A percentile compares a stretch with the other conserved stretches of the same genome.
Evolutionary conservation across 2,888 invertebrate genomes (phyloP).

Genomic region (Hypselothyrea guttata): DNA sequence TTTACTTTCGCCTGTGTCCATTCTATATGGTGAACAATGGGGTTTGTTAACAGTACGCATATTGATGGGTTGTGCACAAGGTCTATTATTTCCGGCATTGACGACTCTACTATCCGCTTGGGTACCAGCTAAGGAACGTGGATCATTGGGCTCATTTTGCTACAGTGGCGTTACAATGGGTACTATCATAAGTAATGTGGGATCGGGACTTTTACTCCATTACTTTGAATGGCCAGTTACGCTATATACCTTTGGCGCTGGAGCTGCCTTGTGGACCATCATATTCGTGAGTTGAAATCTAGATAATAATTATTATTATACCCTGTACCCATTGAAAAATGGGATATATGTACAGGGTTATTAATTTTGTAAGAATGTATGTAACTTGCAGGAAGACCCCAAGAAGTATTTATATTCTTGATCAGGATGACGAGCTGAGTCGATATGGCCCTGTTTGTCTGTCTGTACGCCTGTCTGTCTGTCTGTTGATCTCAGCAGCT

Average conservation of each 20-base stretch:
- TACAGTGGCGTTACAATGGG: slow-evolving; percentile 88
- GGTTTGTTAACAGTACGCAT: slow-evolving; percentile 87
- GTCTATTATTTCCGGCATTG: slow-evolving; percentile 91
- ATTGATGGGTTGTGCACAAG: slow-evolving; percentile 91
- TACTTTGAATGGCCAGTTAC: slow-evolving; percentile 87
- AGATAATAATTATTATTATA: too few relatives aligned
- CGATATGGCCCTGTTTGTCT: too few relatives aligned
- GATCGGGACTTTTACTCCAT: slow-evolving; percentile 87
- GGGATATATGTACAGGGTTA: too few relatives aligned
- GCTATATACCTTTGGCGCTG: slow-evolving; percentile 88
- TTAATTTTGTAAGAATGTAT: too few relatives aligned
- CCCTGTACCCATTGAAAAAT: too few relatives aligned
- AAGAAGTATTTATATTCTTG: too few relatives aligned
- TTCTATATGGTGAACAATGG: slow-evolving; percentile 57
- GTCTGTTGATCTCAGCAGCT: too few relatives aligned
- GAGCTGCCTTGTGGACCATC: slow-evolving; percentile 87
- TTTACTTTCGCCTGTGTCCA: slow-evolving; percentile 11
- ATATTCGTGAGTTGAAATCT: slow-evolving; percentile 84
- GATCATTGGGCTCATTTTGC: slow-evolving; percentile 88
- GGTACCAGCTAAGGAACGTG: slow-evolving; percentile 89
- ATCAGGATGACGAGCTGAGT: too few relatives aligned
- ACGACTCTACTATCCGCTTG: slow-evolving; percentile 89
- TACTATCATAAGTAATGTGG: slow-evolving; percentile 84
- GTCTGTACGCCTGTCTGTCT: too few relatives aligned
- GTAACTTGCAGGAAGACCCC: too few relatives aligned